Evolutionary conservation across 2,113 vertebrate genomes (phyloP).

Genomic region (Eidolon helvum): DNA sequence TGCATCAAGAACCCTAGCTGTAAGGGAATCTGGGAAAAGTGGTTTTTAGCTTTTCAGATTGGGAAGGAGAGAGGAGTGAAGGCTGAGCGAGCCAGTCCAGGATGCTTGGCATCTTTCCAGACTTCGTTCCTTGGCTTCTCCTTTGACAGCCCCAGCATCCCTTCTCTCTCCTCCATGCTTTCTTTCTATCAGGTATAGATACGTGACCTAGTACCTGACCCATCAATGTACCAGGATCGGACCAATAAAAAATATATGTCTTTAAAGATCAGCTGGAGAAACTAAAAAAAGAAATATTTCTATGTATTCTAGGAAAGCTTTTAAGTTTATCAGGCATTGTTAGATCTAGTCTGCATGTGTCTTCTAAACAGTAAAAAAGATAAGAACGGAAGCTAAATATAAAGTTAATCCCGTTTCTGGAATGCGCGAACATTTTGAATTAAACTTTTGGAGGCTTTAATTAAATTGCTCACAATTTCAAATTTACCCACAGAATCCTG

Average conservation of each 20-base stretch:
- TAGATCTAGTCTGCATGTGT: constrained; percentile 33
- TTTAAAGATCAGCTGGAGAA: no score
- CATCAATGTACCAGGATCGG: background rate
- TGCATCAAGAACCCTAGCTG: background rate
- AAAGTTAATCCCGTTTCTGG: background rate
- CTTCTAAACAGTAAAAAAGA: background rate
- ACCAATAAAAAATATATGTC: background rate
- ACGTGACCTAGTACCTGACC: no score
- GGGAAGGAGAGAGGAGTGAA: background rate
- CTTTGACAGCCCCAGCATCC: background rate
- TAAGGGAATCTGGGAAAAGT: background rate
- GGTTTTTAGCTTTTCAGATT: background rate
- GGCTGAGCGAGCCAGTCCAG: rapidly evolving
- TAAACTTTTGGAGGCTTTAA: constrained; percentile 24
- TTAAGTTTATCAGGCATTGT: background rate
- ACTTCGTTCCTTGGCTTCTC: background rate
- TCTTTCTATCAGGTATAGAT: background rate
- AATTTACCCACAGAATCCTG: constrained; percentile 8
- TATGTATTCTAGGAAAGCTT: background rate
- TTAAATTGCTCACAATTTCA: constrained; percentile 45
- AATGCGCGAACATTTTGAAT: background rate
- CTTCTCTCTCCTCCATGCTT: background rate
- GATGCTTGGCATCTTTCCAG: background rate
- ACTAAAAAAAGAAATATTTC: background rate
- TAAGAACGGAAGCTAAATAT: background rate